These are phyloP conservation scores for Phrynocephalus forsythii DNA, from an alignment of 2,797 vertebrate species.

Conservation along the genomic window DNA sequence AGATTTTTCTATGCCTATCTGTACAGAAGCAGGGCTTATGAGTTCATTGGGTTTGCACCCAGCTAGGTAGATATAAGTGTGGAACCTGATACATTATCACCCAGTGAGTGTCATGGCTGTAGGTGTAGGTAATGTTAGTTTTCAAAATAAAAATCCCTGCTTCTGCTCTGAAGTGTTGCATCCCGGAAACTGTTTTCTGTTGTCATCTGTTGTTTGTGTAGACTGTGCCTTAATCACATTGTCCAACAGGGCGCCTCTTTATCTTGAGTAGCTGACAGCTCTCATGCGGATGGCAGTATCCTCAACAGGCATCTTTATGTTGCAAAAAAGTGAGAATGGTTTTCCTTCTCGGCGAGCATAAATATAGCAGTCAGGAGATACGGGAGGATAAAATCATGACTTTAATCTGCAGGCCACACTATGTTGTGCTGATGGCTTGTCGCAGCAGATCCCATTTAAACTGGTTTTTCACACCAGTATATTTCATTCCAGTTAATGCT, in stretches of 20 bases:
- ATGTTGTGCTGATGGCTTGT: background rate
- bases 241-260: background rate
- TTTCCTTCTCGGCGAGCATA: conserved; percentile 16
- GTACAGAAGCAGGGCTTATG: background rate
- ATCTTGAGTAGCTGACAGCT: conserved; percentile 27
- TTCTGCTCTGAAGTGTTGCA: background rate
- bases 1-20: background rate
- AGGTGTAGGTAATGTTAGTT: background rate
- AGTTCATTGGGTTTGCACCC: background rate
- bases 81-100: background rate
- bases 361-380: conserved; percentile 7
- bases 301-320: conserved; percentile 26
- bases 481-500: conserved; percentile 9
- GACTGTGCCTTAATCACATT: conserved; percentile 20
- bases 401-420: conserved; percentile 5
- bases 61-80: background rate
- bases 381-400: conserved; percentile 10
- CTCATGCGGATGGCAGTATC: conserved; percentile 20
- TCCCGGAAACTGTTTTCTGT: background rate
- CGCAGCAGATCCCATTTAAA: conserved; percentile 9
- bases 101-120: background rate
- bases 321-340: background rate
- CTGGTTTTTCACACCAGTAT: background rate
- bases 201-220: conserved; percentile 15
- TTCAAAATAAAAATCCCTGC: background rate